Conservation (phyloP, 2,113 vertebrate species). For the Leptobrachium leishanense region DNA sequence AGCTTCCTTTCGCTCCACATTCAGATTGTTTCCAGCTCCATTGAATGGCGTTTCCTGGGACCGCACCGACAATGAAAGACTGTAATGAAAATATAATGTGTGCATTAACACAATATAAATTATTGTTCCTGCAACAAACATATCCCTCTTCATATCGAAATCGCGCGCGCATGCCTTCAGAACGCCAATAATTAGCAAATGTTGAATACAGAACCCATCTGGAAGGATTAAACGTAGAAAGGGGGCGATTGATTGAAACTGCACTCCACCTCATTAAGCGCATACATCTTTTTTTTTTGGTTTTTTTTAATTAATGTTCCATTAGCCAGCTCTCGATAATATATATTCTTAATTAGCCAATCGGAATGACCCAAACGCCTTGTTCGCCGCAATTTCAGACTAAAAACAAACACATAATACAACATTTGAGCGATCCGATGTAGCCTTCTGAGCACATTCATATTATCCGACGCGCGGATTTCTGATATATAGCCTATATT, state of each 20-base stretch:
- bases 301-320: constrained; percentile 58
- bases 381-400: constrained; percentile 1
- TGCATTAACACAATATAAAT: constrained; percentile 27
- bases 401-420: neutral
- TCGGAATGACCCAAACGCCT: constrained; percentile 52
- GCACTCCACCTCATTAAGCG: constrained; percentile 50
- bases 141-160: constrained; percentile 10
- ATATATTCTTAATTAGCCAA: constrained; percentile 52
- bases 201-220: constrained; percentile 23
- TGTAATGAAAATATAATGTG: constrained; percentile 20
- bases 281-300: neutral
- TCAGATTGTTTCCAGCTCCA: neutral
- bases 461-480: too few species aligned
- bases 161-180: constrained; percentile 41
- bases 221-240: constrained; percentile 38
- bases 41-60: neutral
- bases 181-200: constrained; percentile 46
- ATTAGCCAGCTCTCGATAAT: constrained; percentile 51
- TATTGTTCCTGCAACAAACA: constrained; percentile 9
- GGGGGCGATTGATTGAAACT: constrained; percentile 48
- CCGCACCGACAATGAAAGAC: neutral
- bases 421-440: too few species aligned
- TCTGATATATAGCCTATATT: too few species aligned
- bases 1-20: neutral
- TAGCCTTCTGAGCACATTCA: too few species aligned